These are phyloP conservation scores for Melanotaenia nigrans DNA, from an alignment of 2,797 vertebrate genomes.

Conservation along the genomic window DNA sequence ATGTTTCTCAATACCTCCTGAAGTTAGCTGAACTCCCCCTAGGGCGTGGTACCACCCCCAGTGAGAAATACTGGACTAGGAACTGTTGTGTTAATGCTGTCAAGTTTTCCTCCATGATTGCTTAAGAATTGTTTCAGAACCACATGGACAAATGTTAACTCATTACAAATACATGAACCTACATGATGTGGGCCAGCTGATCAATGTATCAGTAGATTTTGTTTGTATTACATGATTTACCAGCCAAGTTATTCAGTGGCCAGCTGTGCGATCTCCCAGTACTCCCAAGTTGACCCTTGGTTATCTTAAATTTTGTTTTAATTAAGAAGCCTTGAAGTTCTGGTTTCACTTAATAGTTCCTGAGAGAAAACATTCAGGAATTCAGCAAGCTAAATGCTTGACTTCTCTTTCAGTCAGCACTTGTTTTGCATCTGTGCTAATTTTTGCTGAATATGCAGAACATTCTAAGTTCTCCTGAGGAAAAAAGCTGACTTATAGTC, in stretches of 20 bases:
- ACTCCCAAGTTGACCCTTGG: background rate
- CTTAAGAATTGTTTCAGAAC: no score
- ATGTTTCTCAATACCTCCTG: no score
- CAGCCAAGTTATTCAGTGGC: background rate
- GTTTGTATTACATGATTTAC: background rate
- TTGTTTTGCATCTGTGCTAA: background rate
- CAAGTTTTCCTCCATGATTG: no score
- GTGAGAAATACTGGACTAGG: no score
- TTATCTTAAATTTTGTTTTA: background rate
- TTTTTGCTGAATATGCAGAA: background rate
- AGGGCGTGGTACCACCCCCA: no score
- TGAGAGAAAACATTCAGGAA: background rate
- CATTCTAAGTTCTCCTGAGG: background rate
- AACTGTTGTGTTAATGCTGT: no score
- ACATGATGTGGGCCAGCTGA: background rate
- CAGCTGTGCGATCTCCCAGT: background rate
- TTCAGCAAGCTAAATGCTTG: background rate
- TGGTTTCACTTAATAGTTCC: background rate
- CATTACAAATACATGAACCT: no score
- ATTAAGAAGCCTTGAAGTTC: background rate
- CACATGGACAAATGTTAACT: no score
- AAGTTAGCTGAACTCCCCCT: no score
- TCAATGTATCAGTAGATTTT: background rate
- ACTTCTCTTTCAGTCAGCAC: background rate
- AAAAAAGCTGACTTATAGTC: constrained; percentile 1